These are phyloP conservation scores for Listronotus bonariensis DNA, from an alignment of 1,140 invertebrate species.

Conservation along the genomic window DNA sequence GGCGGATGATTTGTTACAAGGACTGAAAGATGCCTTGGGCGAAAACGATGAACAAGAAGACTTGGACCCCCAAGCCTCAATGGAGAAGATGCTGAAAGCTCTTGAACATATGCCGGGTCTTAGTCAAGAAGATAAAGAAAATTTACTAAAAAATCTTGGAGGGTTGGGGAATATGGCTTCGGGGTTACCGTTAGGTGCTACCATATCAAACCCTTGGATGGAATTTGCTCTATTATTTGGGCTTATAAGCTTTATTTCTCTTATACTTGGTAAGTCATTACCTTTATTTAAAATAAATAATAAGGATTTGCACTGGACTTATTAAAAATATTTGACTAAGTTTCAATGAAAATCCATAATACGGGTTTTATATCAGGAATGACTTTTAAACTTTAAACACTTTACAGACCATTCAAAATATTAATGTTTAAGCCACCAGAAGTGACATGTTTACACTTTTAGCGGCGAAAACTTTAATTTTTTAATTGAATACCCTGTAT, in stretches of 20 bases:
- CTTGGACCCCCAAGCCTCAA: neutral
- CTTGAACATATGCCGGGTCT: slow-evolving; percentile 14
- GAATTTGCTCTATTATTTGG: slow-evolving; percentile 16
- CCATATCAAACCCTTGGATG: slow-evolving; percentile 10
- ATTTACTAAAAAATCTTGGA: slow-evolving; percentile 3
- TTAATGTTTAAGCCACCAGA: too few relatives aligned
- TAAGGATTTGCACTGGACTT: too few relatives aligned
- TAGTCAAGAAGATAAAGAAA: slow-evolving; percentile 11
- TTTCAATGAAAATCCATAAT: too few relatives aligned
- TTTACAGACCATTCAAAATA: too few relatives aligned
- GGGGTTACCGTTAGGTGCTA: neutral
- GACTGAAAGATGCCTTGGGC: slow-evolving; percentile 6
- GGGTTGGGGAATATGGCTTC: neutral
- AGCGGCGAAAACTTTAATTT: too few relatives aligned
- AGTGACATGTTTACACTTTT: too few relatives aligned
- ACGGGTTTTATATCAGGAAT: too few relatives aligned
- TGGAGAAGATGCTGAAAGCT: slow-evolving; percentile 13
- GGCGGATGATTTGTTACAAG: slow-evolving; percentile 27
- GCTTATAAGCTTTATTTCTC: slow-evolving; percentile 4
- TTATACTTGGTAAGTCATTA: slow-evolving; percentile 9
- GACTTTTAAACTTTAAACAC: too few relatives aligned
- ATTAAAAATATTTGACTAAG: too few relatives aligned
- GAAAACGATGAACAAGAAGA: neutral
- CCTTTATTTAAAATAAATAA: neutral
- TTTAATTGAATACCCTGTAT: too few relatives aligned